These are phyloP conservation scores for Synanceia verrucosa DNA, from an alignment of 2,797 vertebrate genomes.

Conservation along the genomic window DNA sequence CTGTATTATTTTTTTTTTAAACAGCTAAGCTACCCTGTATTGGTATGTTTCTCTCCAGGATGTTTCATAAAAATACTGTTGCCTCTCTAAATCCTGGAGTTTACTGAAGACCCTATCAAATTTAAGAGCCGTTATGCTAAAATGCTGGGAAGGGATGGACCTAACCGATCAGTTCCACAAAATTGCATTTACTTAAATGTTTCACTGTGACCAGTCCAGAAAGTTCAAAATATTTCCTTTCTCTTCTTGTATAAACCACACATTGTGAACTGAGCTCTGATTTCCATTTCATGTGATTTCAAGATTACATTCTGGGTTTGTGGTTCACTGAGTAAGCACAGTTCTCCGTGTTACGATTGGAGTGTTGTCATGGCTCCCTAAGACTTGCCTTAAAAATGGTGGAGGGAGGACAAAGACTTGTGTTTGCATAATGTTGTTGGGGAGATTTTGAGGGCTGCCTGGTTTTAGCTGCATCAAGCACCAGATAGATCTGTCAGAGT, in stretches of 20 bases:
- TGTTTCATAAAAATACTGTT: slow-evolving; percentile 17
- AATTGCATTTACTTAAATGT: neutral
- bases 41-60: slow-evolving; percentile 26
- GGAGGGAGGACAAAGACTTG: slow-evolving; percentile 65
- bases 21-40: slow-evolving; percentile 12
- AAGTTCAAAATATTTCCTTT: neutral
- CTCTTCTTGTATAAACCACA: slow-evolving; percentile 2
- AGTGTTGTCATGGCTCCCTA: slow-evolving; percentile 78
- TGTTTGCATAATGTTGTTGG: slow-evolving; percentile 67
- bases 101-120: neutral
- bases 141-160: neutral
- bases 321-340: slow-evolving; percentile 65
- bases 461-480: slow-evolving; percentile 28
- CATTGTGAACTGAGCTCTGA: slow-evolving; percentile 3
- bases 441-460: slow-evolving; percentile 53
- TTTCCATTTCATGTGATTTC: slow-evolving; percentile 37
- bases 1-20: slow-evolving; percentile 1
- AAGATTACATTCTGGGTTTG: slow-evolving; percentile 55
- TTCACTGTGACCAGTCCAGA: slow-evolving; percentile 16
- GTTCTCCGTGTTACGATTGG: slow-evolving; percentile 52
- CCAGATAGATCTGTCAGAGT: neutral
- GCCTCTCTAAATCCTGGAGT: neutral
- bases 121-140: slow-evolving; percentile 28
- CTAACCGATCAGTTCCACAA: neutral
- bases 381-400: slow-evolving; percentile 69